A percentile compares a stretch with the other conserved stretches of the same genome.
Evolutionary conservation across 2,113 vertebrate genomes (phyloP).

Genomic region (Triplophysa dalaica): DNA sequence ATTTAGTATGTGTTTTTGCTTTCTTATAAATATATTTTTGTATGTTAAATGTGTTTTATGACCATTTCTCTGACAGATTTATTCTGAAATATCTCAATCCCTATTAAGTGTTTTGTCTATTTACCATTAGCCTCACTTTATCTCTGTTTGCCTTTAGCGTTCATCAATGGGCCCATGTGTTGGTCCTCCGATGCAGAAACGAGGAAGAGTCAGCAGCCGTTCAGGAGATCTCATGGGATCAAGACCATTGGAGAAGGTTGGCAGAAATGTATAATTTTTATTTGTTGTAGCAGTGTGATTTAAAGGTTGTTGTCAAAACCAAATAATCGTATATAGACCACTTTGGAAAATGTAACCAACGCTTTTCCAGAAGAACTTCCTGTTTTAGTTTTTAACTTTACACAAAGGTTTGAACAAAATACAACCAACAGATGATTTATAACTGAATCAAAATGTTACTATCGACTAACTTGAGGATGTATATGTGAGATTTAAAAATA

Average conservation of each 20-base stretch:
- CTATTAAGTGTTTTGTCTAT: background rate
- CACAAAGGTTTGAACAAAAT: too few species aligned
- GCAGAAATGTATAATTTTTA: background rate
- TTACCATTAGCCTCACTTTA: background rate
- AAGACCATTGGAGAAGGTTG: constrained; percentile 67
- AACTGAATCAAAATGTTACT: too few species aligned
- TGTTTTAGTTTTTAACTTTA: too few species aligned
- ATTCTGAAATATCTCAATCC: background rate
- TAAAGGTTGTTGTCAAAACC: too few species aligned
- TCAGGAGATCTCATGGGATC: constrained; percentile 63
- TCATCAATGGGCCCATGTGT: constrained; percentile 66
- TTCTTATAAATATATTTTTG: background rate
- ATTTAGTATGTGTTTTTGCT: too few species aligned
- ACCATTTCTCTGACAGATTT: background rate
- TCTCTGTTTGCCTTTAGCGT: constrained; percentile 58
- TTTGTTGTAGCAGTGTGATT: background rate
- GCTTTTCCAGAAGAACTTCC: too few species aligned
- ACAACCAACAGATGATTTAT: background rate
- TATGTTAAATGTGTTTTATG: too few species aligned
- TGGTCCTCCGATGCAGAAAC: constrained; percentile 32
- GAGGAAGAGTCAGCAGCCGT: constrained; percentile 48
- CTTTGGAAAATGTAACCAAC: too few species aligned
- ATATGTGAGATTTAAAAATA: too few species aligned
- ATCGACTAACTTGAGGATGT: too few species aligned
- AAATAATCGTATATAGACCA: too few species aligned